phyloP scores from a whole-genome alignment of 2,888 invertebrate species.

The Melanostoma scalare region DNA sequence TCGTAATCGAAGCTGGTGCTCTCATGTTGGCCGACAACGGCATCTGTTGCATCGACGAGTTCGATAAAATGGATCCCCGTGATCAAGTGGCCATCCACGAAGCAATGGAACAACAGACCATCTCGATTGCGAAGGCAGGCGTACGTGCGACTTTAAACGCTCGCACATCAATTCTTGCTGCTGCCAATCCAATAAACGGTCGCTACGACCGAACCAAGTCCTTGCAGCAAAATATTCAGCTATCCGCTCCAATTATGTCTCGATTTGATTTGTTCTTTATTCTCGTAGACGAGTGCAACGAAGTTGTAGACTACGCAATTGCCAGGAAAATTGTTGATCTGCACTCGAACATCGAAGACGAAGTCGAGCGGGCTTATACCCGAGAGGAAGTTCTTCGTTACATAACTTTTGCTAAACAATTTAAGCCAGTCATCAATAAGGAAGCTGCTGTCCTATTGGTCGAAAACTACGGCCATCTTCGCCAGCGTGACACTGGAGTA shows the following conservation, averaged over 20 bases:
- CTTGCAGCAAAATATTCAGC: constrained; percentile 95
- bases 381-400: constrained; percentile 96
- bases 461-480: constrained; percentile 92
- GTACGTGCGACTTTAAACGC: constrained; percentile 98
- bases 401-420: constrained; percentile 97
- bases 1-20: constrained; percentile 99
- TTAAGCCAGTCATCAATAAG: constrained; percentile 93
- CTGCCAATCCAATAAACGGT: constrained; percentile 99
- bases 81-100: constrained; percentile 99
- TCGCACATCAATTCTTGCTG: constrained; percentile 97
- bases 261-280: constrained; percentile 99
- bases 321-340: constrained; percentile 97
- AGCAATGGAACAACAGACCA: constrained; percentile 99
- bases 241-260: constrained; percentile 99
- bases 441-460: constrained; percentile 93
- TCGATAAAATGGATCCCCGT: constrained; percentile 98
- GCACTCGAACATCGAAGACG: constrained; percentile 92
- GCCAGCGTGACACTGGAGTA: constrained; percentile 91
- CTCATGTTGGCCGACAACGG: constrained; percentile 99
- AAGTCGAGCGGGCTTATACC: constrained; percentile 90
- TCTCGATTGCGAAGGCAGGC: constrained; percentile 98
- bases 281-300: constrained; percentile 97
- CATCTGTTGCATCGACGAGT: constrained; percentile 99
- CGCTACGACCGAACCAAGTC: constrained; percentile 97
- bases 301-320: constrained; percentile 97